Conservation (phyloP, 2,113 vertebrate genomes). For the Grus americana region DNA sequence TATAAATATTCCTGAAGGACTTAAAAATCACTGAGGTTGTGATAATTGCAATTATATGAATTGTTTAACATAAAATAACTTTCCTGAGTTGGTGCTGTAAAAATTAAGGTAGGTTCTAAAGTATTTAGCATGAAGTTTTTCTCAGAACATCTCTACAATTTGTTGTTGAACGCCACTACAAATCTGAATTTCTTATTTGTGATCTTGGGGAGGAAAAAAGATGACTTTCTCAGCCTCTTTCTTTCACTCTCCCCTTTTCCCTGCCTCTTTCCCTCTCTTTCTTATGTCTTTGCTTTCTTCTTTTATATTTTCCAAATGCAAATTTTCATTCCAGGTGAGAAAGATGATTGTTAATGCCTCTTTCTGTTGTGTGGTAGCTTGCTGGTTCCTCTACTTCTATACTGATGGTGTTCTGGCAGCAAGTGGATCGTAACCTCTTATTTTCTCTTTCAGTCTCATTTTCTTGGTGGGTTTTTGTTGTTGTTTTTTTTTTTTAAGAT, state of each 20-base stretch:
- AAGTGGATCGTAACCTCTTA: not conserved
- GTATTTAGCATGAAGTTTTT: not conserved
- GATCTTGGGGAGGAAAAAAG: not conserved
- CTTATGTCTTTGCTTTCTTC: not conserved
- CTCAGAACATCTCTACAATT: not conserved
- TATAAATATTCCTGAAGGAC: not conserved
- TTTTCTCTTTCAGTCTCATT: not conserved
- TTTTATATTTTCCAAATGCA: not conserved
- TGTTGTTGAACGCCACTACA: not conserved
- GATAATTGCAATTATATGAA: conserved; percentile 3
- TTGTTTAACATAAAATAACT: not conserved
- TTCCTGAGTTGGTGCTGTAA: not conserved
- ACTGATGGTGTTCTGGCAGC: not conserved
- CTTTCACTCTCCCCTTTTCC: not conserved
- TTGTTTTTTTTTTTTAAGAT: not conserved
- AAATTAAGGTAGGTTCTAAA: not conserved
- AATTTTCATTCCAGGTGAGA: not conserved
- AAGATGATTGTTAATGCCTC: not conserved
- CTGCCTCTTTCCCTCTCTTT: no score
- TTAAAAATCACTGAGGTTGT: not conserved
- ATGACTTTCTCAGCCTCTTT: not conserved
- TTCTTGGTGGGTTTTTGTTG: not conserved
- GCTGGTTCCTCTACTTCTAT: not conserved
- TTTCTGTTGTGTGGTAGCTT: not conserved
- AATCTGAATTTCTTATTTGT: not conserved